These are phyloP conservation scores for Pampus argenteus DNA, from an alignment of 2,797 vertebrate genomes.

Conservation along the genomic window DNA sequence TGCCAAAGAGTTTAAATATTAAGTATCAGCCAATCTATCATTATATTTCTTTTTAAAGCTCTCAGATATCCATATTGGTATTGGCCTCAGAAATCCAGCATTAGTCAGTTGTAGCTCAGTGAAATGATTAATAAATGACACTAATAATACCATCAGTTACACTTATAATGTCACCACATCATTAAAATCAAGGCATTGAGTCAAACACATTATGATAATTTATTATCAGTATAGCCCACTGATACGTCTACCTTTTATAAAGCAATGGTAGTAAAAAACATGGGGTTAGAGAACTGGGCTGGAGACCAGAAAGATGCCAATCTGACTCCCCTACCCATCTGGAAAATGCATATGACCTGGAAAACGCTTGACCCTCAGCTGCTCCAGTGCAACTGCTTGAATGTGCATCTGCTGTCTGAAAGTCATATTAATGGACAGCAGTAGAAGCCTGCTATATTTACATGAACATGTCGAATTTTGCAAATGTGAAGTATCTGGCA, in stretches of 20 bases:
- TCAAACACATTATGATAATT: background rate
- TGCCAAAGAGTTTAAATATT: background rate
- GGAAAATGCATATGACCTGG: conserved; percentile 26
- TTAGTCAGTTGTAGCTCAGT: conserved; percentile 4
- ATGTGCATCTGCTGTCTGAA: background rate
- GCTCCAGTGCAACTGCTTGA: conserved; percentile 16
- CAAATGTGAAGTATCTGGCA: conserved; percentile 19
- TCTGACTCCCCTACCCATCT: conserved; percentile 10
- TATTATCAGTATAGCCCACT: background rate
- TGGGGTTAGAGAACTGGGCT: background rate
- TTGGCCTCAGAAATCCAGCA: background rate
- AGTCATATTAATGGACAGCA: conserved; percentile 7
- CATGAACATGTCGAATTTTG: background rate
- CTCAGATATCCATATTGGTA: background rate
- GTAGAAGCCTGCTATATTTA: background rate
- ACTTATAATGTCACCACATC: background rate
- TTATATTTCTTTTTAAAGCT: background rate
- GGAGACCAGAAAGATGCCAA: conserved; percentile 1
- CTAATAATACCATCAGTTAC: background rate
- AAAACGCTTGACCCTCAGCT: conserved; percentile 35
- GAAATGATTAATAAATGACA: conserved; percentile 14
- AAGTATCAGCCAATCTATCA: background rate
- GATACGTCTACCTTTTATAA: background rate
- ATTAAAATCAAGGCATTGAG: conserved; percentile 1
- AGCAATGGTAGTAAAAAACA: background rate